A percentile compares a stretch with the other conserved stretches of the same genome.
Evolutionary conservation across 2,797 vertebrate genomes (phyloP).

Genomic region (Babyrousa celebensis): DNA sequence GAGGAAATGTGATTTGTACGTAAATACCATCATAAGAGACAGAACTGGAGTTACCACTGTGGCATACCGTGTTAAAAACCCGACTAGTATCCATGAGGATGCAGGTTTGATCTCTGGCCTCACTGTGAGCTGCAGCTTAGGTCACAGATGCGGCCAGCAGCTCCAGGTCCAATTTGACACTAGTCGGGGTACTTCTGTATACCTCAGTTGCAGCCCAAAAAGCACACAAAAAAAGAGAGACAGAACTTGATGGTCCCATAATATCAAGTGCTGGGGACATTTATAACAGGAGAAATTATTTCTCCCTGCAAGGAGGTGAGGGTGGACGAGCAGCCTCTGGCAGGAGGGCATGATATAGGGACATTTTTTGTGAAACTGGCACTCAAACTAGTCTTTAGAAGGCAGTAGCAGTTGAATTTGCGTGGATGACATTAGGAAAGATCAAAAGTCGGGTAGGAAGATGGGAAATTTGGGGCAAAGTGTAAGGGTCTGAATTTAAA

Average conservation of each 20-base stretch:
- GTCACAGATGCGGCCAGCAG: no score
- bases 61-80: no score
- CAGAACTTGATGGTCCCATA: background rate
- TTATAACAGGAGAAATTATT: background rate
- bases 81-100: no score
- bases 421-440: background rate
- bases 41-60: no score
- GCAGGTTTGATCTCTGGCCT: no score
- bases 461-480: no score
- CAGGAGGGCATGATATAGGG: background rate
- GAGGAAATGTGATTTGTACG: background rate
- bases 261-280: background rate
- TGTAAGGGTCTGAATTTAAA: background rate
- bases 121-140: no score
- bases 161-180: no score
- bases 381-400: background rate
- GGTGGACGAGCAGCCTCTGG: background rate
- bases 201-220: no score
- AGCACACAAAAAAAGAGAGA: no score
- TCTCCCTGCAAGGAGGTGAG: background rate
- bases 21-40: background rate
- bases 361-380: background rate
- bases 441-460: background rate
- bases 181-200: no score
- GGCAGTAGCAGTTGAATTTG: background rate